Percentiles rank a stretch among this genome's conserved stretches.
Evolutionary conservation across 2,888 invertebrate species (phyloP).

Genomic region (Aleiodes leptofemur): DNA sequence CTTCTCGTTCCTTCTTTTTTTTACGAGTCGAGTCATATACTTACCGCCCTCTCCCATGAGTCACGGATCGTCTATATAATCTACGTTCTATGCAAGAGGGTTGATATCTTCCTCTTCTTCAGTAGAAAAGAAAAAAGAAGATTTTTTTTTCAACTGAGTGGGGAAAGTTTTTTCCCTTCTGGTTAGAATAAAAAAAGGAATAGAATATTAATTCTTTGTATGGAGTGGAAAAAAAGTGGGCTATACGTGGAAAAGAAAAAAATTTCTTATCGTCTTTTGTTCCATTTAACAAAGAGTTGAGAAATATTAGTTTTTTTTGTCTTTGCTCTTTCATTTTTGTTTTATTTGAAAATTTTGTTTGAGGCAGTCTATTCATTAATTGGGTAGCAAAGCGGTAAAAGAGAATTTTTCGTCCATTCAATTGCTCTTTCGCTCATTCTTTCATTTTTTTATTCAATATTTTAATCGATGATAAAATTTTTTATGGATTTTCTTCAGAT

Average conservation of each 20-base stretch:
- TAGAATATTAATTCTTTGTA: conserved; percentile 28
- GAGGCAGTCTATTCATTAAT: too few species aligned
- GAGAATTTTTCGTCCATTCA: too few species aligned
- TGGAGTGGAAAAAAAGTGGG: conserved; percentile 28
- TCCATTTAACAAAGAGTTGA: not conserved
- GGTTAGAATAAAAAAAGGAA: conserved; percentile 7
- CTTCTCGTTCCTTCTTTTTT: conserved; percentile 27
- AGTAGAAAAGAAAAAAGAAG: not conserved
- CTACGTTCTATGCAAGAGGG: conserved; percentile 26
- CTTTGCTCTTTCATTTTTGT: too few species aligned
- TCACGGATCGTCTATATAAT: conserved; percentile 36
- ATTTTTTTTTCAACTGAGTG: conserved; percentile 25
- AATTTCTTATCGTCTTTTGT: conserved; percentile 31
- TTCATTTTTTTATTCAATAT: too few species aligned
- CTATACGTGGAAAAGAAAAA: conserved; percentile 25
- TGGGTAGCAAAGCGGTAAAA: too few species aligned
- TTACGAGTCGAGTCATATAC: conserved; percentile 29
- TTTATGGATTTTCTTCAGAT: too few species aligned
- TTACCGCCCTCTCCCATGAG: conserved; percentile 33
- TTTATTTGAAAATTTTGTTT: too few species aligned
- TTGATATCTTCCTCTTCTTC: conserved; percentile 22
- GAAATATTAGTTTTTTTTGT: too few species aligned
- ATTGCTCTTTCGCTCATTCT: too few species aligned
- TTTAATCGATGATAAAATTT: too few species aligned
- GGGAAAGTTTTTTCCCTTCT: conserved; percentile 24